Base-by-base conservation (phyloP, 2,888 invertebrate species). In the Siphonodentalium dalli region DNA sequence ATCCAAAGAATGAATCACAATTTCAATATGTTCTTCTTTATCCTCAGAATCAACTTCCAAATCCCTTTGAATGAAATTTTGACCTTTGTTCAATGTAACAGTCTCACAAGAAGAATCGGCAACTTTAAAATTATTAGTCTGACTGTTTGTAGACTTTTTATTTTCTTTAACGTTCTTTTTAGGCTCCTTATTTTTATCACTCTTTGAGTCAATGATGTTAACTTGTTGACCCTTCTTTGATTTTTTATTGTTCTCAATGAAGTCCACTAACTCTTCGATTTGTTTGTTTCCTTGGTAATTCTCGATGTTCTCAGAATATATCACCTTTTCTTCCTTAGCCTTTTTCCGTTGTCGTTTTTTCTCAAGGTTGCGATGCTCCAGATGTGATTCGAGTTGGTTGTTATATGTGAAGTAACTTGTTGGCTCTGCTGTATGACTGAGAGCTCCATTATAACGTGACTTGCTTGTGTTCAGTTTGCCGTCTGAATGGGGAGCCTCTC, bases 201-300 rank as follows among this genome's bases (percentile, higher is more conserved):
- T 29, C n/a, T 28, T 29, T 20, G 28, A 27, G 27, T 6, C 15
- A 24, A 11, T n/a, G n/a, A n/a, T n/a, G n/a, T n/a, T n/a, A n/a
- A n/a, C n/a, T n/a, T n/a, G n/a, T n/a, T n/a, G n/a, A n/a, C n/a
- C n/a, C n/a, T n/a, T n/a, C n/a, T n/a, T n/a, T n/a, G n/a, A n/a
- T n/a, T n/a, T n/a, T 53, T 62, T 58, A 46, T 69, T 64, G 33
- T 64, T 69, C 58, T 65, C 70, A 42, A 74, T 72, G 47, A 70
- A 72, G 37, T 63, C 53, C 6, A 74, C 54, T 15, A 74, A 55
- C 39, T 67, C 66, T 7, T 72, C 71, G 33, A 70, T 45, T 26
- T 45, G 42, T 44, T 61, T 65, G 50, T 67, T 43, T 15, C 74
- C 74, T 31, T 63, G 61, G 58, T 70, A 69, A 42, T 69, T 64